Percentiles rank a stretch among this genome's conserved stretches.
phyloP scores from a whole-genome alignment of 2,113 vertebrate genomes.

The Gymnorhina tibicen region DNA sequence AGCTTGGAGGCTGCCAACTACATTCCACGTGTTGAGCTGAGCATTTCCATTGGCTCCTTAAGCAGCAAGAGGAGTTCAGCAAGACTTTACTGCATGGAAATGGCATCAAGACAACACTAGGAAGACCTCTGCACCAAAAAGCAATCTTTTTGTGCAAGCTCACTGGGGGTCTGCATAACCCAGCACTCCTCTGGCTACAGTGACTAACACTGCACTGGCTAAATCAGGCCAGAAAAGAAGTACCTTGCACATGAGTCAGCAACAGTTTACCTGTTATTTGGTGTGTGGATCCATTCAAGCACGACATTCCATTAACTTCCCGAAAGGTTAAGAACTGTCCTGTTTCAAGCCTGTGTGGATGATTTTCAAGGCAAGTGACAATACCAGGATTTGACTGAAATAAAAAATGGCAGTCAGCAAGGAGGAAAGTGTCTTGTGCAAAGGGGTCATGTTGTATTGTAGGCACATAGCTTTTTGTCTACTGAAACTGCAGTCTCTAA shows the following conservation, averaged over 20 bases:
- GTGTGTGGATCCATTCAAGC: constrained; percentile 82
- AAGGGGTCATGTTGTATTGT: fast-evolving
- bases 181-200: background rate
- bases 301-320: constrained; percentile 91
- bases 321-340: constrained; percentile 89
- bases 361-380: constrained; percentile 94
- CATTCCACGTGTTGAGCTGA: background rate
- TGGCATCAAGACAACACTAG: background rate
- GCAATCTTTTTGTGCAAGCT: background rate
- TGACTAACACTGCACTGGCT: background rate
- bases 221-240: background rate
- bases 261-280: constrained; percentile 84
- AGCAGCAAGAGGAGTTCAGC: background rate
- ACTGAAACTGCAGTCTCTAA: background rate
- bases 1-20: background rate
- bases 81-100: background rate
- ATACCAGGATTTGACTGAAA: constrained; percentile 85
- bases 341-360: constrained; percentile 89
- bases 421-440: background rate
- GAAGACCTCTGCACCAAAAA: background rate
- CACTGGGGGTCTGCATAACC: background rate
- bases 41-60: background rate
- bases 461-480: background rate
- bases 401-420: background rate
- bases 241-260: background rate